Evolutionary conservation across 92 coral and sea anemone genomes (phyloP).

Genomic region (Porites rus): DNA sequence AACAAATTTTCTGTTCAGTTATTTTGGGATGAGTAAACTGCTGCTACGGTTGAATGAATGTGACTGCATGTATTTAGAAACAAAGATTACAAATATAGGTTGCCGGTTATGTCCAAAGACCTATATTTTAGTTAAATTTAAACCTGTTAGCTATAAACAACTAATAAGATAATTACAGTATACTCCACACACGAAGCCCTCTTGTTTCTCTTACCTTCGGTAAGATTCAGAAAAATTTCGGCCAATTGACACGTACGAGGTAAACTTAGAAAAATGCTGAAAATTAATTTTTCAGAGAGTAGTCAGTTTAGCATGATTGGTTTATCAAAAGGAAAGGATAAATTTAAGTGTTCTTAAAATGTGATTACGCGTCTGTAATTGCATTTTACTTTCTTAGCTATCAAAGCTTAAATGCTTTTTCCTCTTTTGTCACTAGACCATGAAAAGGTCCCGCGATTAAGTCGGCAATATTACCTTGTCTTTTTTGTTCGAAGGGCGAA

Average conservation of each 20-base stretch:
- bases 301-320: not conserved
- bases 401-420: too few relatives aligned
- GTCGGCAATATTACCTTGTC: not conserved
- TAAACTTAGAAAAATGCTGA: not conserved
- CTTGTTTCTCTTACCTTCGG: not conserved
- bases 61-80: constrained; percentile 31
- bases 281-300: not conserved
- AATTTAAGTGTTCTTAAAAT: not conserved
- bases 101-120: not conserved
- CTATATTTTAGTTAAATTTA: constrained; percentile 26
- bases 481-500: too few relatives aligned
- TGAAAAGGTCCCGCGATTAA: not conserved
- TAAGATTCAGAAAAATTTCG: not conserved
- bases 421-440: not conserved
- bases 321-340: not conserved
- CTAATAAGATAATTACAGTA: not conserved
- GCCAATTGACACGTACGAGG: not conserved
- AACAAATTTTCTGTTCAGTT: not conserved
- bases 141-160: constrained; percentile 21
- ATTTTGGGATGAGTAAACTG: not conserved
- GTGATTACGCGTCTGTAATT: too few relatives aligned
- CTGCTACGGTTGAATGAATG: not conserved
- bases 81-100: constrained; percentile 38
- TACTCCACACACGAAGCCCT: constrained; percentile 37
- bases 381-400: not conserved